These are phyloP conservation scores for Microcebus lehilahytsara DNA, from an alignment of 2,113 vertebrate genomes.

Conservation along the genomic window DNA sequence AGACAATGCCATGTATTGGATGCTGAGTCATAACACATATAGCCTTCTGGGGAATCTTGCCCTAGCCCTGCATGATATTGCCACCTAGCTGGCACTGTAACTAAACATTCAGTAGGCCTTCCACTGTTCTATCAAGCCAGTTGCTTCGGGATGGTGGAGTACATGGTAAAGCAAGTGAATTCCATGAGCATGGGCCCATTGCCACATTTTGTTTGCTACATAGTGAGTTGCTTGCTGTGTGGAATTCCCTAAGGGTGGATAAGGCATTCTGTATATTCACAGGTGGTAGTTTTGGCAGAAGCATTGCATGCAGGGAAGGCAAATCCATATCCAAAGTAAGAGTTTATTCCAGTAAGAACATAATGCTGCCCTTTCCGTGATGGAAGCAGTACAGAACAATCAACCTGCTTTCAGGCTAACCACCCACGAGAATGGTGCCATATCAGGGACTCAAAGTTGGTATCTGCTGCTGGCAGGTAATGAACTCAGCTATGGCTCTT, in stretches of 20 bases:
- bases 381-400: neutral
- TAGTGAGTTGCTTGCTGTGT: neutral
- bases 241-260: neutral
- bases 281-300: neutral
- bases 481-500: neutral
- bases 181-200: neutral
- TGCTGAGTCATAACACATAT: neutral
- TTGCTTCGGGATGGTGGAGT: neutral
- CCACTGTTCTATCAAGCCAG: neutral
- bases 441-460: neutral
- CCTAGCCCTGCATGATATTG: neutral
- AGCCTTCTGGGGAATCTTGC: neutral
- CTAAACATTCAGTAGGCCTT: neutral
- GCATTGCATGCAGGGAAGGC: neutral
- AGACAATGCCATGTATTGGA: neutral
- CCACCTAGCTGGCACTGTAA: neutral
- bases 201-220: neutral
- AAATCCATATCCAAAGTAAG: neutral
- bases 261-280: neutral
- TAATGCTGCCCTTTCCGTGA: neutral
- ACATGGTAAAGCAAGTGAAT: neutral
- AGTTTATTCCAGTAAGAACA: neutral
- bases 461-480: neutral
- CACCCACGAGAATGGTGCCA: neutral
- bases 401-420: neutral